Conservation (phyloP, 2,113 vertebrate species). For the Laterallus jamaicensis region DNA sequence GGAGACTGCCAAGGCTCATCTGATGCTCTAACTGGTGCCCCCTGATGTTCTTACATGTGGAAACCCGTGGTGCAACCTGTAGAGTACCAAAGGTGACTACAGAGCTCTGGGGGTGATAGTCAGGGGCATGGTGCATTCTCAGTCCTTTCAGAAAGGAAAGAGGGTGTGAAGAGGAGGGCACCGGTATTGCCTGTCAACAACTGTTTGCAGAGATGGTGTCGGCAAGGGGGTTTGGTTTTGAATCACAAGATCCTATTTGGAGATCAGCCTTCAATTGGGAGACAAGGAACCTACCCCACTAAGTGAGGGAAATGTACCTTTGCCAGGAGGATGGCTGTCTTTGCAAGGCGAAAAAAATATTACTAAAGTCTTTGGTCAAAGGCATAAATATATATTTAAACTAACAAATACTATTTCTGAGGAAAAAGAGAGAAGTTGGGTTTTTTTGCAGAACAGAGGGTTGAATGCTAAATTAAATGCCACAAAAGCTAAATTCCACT, state of each 20-base stretch:
- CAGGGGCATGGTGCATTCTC: not conserved
- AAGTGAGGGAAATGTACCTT: not conserved
- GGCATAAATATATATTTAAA: not conserved
- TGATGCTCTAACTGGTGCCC: not conserved
- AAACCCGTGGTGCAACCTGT: not conserved
- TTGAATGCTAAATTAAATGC: not conserved
- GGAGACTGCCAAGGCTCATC: not conserved
- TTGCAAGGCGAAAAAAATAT: not conserved
- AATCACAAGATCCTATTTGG: not conserved
- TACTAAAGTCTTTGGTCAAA: not conserved
- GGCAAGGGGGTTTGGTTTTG: not conserved
- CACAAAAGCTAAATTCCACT: not conserved
- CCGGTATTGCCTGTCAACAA: not conserved
- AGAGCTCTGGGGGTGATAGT: not conserved
- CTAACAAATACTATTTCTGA: not conserved
- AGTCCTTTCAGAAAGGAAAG: not conserved
- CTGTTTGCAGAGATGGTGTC: accelerated
- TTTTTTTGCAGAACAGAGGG: not conserved
- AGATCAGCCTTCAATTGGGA: accelerated
- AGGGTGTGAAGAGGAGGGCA: not conserved
- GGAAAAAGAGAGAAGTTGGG: not conserved
- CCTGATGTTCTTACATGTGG: accelerated
- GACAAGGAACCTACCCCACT: not conserved
- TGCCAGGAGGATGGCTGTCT: not conserved
- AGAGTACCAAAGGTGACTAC: too few relatives aligned